Evolutionary conservation across 2,888 invertebrate species (phyloP), one percentile per base, ranked within the genome.

Genomic region (Epistrophe grossulariae): DNA sequence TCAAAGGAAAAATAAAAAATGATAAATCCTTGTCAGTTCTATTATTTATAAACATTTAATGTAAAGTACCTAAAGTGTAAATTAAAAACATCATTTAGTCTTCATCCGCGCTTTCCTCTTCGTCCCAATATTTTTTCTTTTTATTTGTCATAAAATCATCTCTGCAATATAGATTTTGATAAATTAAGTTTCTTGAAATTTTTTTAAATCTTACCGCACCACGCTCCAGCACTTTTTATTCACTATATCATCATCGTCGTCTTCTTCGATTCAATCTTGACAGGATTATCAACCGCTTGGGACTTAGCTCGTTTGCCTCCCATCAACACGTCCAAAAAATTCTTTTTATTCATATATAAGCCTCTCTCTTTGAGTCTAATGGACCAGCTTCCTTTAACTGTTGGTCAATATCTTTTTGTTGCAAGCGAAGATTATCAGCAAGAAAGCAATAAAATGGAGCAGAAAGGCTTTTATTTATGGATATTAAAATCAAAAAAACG

Each of bases 121-220:
- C 97, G 91, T 98, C 97, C 98, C 98, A 98, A 92, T 98, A 97
- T 93, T 97, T 98, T 93, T 97, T 95, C 93, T 96, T 96, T 40
- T 96, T 96, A 88, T 96, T 97, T 94, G 97, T 96, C 95, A 97
- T 97, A 91, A 97, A 98, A 92, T 98, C 97, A 90, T 98, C 97
- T 88, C 96, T 94, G 91, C 59, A 89, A 89, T 9, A 45, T 31
- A 55, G 31, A 45, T 64, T 45, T 15, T 3, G 19, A 0, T 31
- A 7, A 48, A 11, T 7, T 8, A 10, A 57, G 38, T 48, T 28
- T 17, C 50, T 19, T 0, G 0, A 8, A 40, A 11, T 31, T 10
- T 59, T 7, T 84, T 35, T 0, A 17, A 13, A 31, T 19, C 55
- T 89, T 89, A 94, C 92, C 94, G 94, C 35, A 96, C 91, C 48